These are phyloP conservation scores for Heliconius sara DNA, from an alignment of 2,888 invertebrate genomes.

Conservation along the genomic window DNA sequence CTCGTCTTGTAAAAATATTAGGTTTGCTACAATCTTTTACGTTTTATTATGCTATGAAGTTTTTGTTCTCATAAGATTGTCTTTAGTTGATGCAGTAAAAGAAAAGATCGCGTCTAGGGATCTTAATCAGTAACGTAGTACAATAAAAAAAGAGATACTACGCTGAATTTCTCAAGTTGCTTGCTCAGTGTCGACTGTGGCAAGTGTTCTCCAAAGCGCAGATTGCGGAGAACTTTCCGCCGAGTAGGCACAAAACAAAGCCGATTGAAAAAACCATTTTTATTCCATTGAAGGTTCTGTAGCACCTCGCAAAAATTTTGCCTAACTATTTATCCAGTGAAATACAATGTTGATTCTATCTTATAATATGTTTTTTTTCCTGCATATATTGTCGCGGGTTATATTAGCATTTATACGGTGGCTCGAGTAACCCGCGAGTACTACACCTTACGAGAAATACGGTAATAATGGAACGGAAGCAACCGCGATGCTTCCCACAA, in stretches of 20 bases:
- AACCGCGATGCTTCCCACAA: slow-evolving; percentile 28
- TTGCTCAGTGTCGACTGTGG: slow-evolving; percentile 59
- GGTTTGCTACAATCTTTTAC: not conserved
- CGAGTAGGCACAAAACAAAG: slow-evolving; percentile 27
- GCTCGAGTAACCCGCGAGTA: not conserved
- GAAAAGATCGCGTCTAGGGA: slow-evolving; percentile 13
- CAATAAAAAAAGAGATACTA: slow-evolving; percentile 39
- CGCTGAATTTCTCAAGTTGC: slow-evolving; percentile 51
- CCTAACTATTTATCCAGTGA: slow-evolving; percentile 4
- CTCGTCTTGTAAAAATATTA: slow-evolving; percentile 14
- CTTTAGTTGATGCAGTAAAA: not conserved
- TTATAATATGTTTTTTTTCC: not conserved
- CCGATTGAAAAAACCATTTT: slow-evolving; percentile 14
- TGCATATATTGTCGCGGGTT: not conserved
- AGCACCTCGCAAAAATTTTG: not conserved
- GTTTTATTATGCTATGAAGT: not conserved
- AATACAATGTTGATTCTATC: not conserved
- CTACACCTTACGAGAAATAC: slow-evolving; percentile 28
- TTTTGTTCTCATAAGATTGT: slow-evolving; percentile 4
- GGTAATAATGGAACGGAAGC: slow-evolving; percentile 31
- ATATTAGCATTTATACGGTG: slow-evolving; percentile 25
- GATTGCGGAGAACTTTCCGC: slow-evolving; percentile 26
- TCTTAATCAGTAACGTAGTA: slow-evolving; percentile 25
- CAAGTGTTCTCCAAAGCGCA: slow-evolving; percentile 25
- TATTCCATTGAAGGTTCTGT: slow-evolving; percentile 27